Percentiles rank a stretch among this genome's conserved stretches.
These are phyloP conservation scores for Lophotis ruficrista DNA, from an alignment of 2,113 vertebrate genomes.

Conservation along the genomic window DNA sequence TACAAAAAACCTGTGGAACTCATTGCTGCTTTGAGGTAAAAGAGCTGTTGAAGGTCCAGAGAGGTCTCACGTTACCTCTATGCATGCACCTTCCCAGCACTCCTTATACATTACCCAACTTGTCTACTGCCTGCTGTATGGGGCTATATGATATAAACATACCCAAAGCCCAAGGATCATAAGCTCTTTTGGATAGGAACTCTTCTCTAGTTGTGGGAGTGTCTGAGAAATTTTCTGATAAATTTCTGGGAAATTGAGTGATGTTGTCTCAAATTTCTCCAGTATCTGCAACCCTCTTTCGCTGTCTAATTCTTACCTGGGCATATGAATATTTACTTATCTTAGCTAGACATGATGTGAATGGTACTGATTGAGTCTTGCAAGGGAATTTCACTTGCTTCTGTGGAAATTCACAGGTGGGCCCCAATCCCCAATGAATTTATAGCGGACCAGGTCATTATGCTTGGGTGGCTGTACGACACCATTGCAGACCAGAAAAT, in stretches of 20 bases:
- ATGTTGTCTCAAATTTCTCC: background rate
- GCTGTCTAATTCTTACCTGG: background rate
- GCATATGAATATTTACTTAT: background rate
- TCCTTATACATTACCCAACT: background rate
- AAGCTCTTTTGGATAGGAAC: background rate
- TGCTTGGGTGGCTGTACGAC: background rate
- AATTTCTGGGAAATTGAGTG: background rate
- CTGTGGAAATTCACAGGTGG: background rate
- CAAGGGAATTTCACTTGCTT: background rate
- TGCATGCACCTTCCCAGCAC: background rate
- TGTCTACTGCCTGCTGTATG: background rate
- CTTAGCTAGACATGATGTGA: background rate
- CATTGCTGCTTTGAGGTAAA: background rate
- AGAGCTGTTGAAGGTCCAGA: background rate
- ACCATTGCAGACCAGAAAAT: background rate
- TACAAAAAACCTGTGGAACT: background rate
- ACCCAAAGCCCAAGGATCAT: background rate
- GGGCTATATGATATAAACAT: background rate
- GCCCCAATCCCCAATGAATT: background rate
- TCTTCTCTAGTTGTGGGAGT: background rate
- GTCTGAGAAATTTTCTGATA: background rate
- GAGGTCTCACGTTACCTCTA: fast-evolving
- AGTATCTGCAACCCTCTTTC: background rate
- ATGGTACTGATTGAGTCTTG: background rate
- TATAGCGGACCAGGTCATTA: background rate